A percentile compares a stretch with the other conserved stretches of the same genome.
These are phyloP conservation scores for Sparus aurata DNA, from an alignment of 2,797 vertebrate species.

Conservation along the genomic window DNA sequence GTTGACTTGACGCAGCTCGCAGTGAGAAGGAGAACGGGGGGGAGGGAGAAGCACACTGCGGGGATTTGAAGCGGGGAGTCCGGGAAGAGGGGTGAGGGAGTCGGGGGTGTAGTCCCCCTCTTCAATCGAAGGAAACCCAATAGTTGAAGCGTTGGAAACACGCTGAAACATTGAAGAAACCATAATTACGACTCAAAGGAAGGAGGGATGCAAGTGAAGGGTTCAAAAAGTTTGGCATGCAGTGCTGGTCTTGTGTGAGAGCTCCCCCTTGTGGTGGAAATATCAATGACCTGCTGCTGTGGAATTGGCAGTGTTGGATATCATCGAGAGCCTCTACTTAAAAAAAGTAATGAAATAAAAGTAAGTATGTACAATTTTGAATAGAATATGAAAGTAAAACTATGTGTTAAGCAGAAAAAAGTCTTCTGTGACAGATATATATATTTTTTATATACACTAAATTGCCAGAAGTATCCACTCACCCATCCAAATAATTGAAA, in stretches of 20 bases:
- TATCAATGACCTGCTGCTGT: neutral
- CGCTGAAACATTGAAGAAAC: accelerated
- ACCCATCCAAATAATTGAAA: no score
- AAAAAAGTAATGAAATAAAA: neutral
- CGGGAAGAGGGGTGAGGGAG: slow-evolving; percentile 6
- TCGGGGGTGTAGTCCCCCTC: no score
- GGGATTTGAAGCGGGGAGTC: slow-evolving; percentile 45
- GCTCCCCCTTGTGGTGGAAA: slow-evolving; percentile 36
- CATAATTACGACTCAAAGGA: no score
- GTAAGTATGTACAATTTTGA: no score
- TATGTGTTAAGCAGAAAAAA: no score
- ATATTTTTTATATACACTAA: neutral
- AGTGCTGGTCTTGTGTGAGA: neutral
- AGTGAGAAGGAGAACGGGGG: slow-evolving; percentile 22
- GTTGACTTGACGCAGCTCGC: neutral
- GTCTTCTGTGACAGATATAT: neutral
- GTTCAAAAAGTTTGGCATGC: neutral
- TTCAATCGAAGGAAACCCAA: accelerated
- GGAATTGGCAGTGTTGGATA: no score
- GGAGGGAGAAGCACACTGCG: slow-evolving; percentile 31
- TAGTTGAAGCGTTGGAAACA: neutral
- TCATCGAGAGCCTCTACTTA: neutral
- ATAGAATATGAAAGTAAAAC: no score
- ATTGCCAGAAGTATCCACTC: no score
- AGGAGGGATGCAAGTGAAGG: neutral